These are phyloP conservation scores for Alouatta palliata DNA, from an alignment of 2,113 vertebrate genomes.

Conservation along the genomic window DNA sequence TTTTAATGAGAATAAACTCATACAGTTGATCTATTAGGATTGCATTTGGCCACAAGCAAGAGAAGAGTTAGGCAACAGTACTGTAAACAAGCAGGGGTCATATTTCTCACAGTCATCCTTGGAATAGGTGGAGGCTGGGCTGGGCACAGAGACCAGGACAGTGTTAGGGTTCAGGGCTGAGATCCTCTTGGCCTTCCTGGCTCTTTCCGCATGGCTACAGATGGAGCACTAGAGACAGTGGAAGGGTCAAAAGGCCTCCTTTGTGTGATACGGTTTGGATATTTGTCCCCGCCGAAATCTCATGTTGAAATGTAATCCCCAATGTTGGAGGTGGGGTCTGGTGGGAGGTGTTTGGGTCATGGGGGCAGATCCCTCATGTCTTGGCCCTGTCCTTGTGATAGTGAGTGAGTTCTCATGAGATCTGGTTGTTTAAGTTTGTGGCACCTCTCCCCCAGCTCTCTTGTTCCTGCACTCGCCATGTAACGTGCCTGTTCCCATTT, in stretches of 20 bases:
- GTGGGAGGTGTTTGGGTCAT: no score
- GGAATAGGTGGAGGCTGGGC: neutral
- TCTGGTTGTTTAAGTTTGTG: no score
- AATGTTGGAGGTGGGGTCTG: no score
- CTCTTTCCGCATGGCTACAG: neutral
- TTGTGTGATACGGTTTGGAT: no score
- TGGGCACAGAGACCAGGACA: neutral
- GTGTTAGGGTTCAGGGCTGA: neutral
- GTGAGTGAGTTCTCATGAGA: no score
- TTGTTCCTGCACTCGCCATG: no score
- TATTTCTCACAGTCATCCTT: neutral
- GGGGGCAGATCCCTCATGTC: no score
- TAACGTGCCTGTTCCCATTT: no score
- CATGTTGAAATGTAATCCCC: no score
- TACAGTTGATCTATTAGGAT: neutral
- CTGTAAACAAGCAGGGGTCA: neutral
- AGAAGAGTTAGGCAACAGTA: neutral
- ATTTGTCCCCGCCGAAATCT: no score
- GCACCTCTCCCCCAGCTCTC: no score
- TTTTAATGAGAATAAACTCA: neutral
- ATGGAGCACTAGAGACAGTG: neutral
- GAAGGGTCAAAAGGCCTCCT: neutral
- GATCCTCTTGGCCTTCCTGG: neutral
- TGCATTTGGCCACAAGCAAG: neutral
- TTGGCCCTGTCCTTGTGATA: no score